Percentiles rank a stretch among this genome's conserved stretches.
These are phyloP conservation scores for Conus betulinus DNA, from an alignment of 1,140 invertebrate genomes.

Conservation along the genomic window DNA sequence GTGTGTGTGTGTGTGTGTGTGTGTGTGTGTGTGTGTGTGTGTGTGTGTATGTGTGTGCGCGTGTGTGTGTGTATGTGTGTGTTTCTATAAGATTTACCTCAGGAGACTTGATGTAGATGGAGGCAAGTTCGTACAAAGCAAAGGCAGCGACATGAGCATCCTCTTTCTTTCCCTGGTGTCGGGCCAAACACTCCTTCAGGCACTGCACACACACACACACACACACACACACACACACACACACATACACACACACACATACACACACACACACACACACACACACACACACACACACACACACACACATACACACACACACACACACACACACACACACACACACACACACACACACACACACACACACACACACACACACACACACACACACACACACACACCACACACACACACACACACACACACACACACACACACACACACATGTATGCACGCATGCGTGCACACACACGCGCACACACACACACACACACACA, in stretches of 20 bases:
- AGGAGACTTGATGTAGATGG: conserved; percentile 75
- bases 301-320: too few relatives aligned
- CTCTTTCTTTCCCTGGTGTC: conserved; percentile 73
- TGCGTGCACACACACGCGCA: too few relatives aligned
- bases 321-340: conserved; percentile 18
- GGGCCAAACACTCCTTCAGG: conserved; percentile 76
- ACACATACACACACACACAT: too few relatives aligned
- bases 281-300: background rate
- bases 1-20: too few relatives aligned
- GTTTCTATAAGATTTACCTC: conserved; percentile 46
- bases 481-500: too few relatives aligned
- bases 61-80: too few relatives aligned
- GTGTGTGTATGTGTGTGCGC: background rate
- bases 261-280: background rate
- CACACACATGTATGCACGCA: too few relatives aligned
- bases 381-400: too few relatives aligned
- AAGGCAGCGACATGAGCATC: conserved; percentile 83
- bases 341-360: conserved; percentile 45
- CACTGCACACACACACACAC: conserved; percentile 55
- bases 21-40: too few relatives aligned
- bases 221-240: background rate
- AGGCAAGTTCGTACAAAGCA: conserved; percentile 82
- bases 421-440: too few relatives aligned
- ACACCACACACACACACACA: too few relatives aligned
- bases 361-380: too few relatives aligned